These are phyloP conservation scores for Congeria kusceri DNA, from an alignment of 2,888 invertebrate species.

Conservation along the genomic window DNA sequence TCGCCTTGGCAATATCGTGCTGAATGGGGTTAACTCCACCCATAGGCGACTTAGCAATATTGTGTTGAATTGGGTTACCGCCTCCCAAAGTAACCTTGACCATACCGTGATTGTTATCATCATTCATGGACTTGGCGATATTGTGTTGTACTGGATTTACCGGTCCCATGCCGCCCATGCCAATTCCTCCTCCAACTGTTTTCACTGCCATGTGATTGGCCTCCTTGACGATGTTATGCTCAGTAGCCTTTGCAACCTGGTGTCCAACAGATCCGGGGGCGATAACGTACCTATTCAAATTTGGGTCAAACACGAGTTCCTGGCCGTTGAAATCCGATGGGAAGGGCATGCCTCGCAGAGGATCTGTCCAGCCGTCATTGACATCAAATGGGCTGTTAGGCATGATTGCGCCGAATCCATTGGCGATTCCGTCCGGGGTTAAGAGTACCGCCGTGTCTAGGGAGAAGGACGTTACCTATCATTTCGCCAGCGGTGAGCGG, in stretches of 20 bases:
- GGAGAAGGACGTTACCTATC: constrained; percentile 20
- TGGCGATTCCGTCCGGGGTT: constrained; percentile 27
- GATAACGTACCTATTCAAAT: constrained; percentile 15
- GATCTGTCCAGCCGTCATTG: constrained; percentile 34
- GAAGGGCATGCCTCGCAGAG: constrained; percentile 24
- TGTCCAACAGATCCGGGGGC: constrained; percentile 6
- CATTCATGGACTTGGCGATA: constrained; percentile 17
- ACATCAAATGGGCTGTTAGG: constrained; percentile 15
- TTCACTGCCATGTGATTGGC: background rate
- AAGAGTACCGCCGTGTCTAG: constrained; percentile 44
- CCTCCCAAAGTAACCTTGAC: background rate
- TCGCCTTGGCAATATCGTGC: constrained; percentile 15
- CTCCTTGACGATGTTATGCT: background rate
- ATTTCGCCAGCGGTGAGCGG: constrained; percentile 27
- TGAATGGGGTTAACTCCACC: background rate
- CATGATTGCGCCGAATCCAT: constrained; percentile 46
- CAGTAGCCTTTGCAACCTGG: constrained; percentile 23
- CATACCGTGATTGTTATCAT: background rate
- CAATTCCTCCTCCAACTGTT: constrained; percentile 2
- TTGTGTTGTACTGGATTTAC: constrained; percentile 24
- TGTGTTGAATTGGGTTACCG: background rate
- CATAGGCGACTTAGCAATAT: background rate
- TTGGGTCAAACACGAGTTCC: constrained; percentile 29
- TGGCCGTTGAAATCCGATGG: constrained; percentile 24
- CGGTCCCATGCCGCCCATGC: background rate